Conservation (phyloP, 1,140 invertebrate species). For the Pogonomyrmex barbatus region DNA sequence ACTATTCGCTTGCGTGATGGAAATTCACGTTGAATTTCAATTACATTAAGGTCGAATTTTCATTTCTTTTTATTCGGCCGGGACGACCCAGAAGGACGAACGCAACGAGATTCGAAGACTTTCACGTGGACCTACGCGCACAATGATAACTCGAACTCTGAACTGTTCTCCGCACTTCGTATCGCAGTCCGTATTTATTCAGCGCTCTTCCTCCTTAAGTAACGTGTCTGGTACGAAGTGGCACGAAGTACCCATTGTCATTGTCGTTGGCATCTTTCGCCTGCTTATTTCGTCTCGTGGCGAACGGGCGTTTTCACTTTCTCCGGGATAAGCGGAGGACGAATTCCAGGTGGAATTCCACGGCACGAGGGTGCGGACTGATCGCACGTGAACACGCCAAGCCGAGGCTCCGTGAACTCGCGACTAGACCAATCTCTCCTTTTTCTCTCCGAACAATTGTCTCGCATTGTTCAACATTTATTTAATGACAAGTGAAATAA, state of each 20-base stretch:
- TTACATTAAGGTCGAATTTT: background rate
- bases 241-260: conserved; percentile 63
- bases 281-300: conserved; percentile 69
- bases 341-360: conserved; percentile 72
- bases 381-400: conserved; percentile 63
- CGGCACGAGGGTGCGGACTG: conserved; percentile 68
- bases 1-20: background rate
- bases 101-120: background rate
- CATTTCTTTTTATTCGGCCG: background rate
- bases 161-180: background rate
- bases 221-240: conserved; percentile 41
- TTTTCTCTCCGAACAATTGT: background rate
- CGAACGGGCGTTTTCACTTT: conserved; percentile 71
- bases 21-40: background rate
- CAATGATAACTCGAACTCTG: conserved; percentile 12
- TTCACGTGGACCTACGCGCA: conserved; percentile 8
- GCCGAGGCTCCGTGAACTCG: conserved; percentile 50
- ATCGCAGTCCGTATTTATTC: conserved; percentile 63
- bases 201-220: conserved; percentile 57
- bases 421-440: conserved; percentile 19
- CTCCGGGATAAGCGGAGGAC: conserved; percentile 59
- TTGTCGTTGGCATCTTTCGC: conserved; percentile 60
- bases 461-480: background rate
- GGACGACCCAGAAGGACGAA: background rate
- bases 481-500: background rate